phyloP scores from a whole-genome alignment of 2,888 invertebrate genomes.

The Tiliacea citrago region DNA sequence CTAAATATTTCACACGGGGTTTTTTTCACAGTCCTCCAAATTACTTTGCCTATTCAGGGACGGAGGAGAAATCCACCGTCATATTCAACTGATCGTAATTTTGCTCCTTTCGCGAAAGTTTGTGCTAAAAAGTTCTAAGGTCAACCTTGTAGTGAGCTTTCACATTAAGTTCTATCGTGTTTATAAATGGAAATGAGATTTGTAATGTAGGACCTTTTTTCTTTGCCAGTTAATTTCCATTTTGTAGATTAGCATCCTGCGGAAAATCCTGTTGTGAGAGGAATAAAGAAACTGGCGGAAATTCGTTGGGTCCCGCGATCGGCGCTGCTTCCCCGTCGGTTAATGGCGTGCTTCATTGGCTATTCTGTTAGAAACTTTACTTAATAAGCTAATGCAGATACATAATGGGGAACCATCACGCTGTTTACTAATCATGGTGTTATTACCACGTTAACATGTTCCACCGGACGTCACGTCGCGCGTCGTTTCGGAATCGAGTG shows the following conservation, averaged over 20 bases:
- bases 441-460: conserved; percentile 46
- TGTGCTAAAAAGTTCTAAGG: conserved; percentile 66
- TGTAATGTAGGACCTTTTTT: conserved; percentile 65
- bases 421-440: conserved; percentile 58
- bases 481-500: conserved; percentile 39
- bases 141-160: conserved; percentile 67
- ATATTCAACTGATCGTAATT: conserved; percentile 63
- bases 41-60: conserved; percentile 65
- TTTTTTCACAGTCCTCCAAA: conserved; percentile 62
- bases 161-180: conserved; percentile 66
- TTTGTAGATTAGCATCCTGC: conserved; percentile 82
- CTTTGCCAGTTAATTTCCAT: conserved; percentile 76
- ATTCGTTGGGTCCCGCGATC: conserved; percentile 72
- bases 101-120: conserved; percentile 63
- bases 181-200: conserved; percentile 73
- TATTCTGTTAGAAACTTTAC: conserved; percentile 72
- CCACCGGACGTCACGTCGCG: conserved; percentile 48
- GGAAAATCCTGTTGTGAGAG: conserved; percentile 72
- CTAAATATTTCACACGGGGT: conserved; percentile 66
- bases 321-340: conserved; percentile 70
- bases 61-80: conserved; percentile 58
- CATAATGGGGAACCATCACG: conserved; percentile 52
- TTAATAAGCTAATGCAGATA: conserved; percentile 67
- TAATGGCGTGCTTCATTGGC: conserved; percentile 71
- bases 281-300: conserved; percentile 75